Percentiles rank a stretch among this genome's conserved stretches.
These are phyloP conservation scores for Platyscapa corneri DNA, from an alignment of 1,140 invertebrate species.

Conservation along the genomic window DNA sequence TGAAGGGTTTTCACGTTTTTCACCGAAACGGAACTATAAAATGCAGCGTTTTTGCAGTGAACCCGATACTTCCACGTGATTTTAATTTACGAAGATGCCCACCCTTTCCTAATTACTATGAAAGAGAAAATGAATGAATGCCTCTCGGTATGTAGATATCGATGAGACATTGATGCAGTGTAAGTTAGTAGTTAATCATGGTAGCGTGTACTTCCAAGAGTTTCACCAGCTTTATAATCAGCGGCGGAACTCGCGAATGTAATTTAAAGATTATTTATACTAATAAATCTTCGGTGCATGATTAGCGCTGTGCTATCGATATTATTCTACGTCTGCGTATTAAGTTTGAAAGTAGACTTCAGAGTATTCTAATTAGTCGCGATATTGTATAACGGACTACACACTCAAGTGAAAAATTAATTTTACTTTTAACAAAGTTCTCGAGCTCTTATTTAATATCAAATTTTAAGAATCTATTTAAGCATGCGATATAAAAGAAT, in stretches of 20 bases:
- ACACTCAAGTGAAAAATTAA: too few relatives aligned
- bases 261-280: background rate
- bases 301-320: background rate
- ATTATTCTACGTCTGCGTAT: background rate
- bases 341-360: background rate
- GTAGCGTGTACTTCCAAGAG: background rate
- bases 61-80: too few relatives aligned
- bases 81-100: too few relatives aligned
- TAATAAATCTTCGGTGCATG: background rate
- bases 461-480: background rate
- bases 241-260: background rate
- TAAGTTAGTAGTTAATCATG: background rate
- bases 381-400: too few relatives aligned
- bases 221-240: background rate
- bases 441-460: too few relatives aligned
- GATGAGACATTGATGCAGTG: background rate
- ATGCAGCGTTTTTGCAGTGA: too few relatives aligned
- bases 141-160: background rate
- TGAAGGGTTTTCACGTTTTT: too few relatives aligned
- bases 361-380: background rate
- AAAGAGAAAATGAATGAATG: background rate
- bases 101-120: background rate
- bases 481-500: conserved; percentile 5
- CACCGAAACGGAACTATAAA: too few relatives aligned
- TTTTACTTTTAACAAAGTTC: too few relatives aligned